Percentiles rank a stretch among this genome's conserved stretches.
Evolutionary conservation across 2,797 vertebrate species (phyloP).

Genomic region (Tolypeutes matacus): DNA sequence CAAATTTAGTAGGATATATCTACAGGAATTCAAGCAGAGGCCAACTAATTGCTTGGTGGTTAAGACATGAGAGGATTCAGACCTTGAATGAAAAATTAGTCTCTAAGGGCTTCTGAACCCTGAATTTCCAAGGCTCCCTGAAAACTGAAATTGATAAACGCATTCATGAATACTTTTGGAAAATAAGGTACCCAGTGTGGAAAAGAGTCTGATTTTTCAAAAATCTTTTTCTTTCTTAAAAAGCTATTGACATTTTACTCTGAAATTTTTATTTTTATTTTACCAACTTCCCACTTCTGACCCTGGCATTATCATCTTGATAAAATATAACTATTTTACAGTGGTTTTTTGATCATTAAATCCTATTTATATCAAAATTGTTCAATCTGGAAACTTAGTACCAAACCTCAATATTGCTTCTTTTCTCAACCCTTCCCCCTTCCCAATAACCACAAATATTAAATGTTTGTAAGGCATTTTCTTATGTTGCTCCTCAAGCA

Average conservation of each 20-base stretch:
- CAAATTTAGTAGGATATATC: background rate
- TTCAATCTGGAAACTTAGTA: constrained; percentile 68
- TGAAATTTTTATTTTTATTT: constrained; percentile 11
- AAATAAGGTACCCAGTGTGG: background rate
- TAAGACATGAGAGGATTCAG: background rate
- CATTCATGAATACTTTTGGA: background rate
- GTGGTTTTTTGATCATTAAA: constrained; percentile 38
- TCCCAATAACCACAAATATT: constrained; percentile 74
- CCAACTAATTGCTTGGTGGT: rapidly evolving
- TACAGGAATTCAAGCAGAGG: background rate
- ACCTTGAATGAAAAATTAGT: background rate
- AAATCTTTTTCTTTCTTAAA: background rate
- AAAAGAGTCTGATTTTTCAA: background rate
- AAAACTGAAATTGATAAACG: background rate
- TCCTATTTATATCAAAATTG: constrained; percentile 62
- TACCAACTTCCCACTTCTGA: constrained; percentile 23
- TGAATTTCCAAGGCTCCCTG: background rate
- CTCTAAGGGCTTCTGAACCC: background rate
- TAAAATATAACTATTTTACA: constrained; percentile 56
- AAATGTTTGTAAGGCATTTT: constrained; percentile 75
- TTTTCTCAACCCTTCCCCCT: constrained; percentile 10
- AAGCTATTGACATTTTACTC: background rate
- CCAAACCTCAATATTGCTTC: constrained; percentile 33
- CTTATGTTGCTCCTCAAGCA: constrained; percentile 63
- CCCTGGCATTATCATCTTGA: constrained; percentile 2